phyloP scores from a whole-genome alignment of 2,888 invertebrate species.

The Palloptera scutellata region DNA sequence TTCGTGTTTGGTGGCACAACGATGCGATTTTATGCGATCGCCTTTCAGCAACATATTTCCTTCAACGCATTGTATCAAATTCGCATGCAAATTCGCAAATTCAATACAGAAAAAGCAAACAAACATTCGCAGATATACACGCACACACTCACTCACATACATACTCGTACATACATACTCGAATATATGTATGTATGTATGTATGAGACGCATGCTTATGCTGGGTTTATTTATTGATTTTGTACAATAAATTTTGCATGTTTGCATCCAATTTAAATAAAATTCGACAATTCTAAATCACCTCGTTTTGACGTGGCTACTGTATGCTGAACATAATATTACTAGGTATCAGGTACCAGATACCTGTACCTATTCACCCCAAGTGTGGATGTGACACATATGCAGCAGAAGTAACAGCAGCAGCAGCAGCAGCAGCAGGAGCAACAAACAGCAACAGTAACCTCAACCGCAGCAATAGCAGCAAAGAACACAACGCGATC shows the following conservation, averaged over 20 bases:
- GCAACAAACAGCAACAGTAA: no score
- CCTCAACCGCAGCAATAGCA: no score
- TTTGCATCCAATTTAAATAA: constrained; percentile 65
- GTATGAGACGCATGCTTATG: constrained; percentile 19
- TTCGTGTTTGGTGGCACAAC: constrained; percentile 17
- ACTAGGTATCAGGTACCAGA: constrained; percentile 29
- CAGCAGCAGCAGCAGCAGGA: no score
- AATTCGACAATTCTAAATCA: constrained; percentile 65
- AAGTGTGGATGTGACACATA: constrained; percentile 8
- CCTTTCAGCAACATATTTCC: neutral
- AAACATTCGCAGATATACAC: constrained; percentile 37
- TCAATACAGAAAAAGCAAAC: constrained; percentile 40
- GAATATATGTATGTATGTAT: constrained; percentile 2
- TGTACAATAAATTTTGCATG: constrained; percentile 64
- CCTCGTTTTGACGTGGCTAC: constrained; percentile 62
- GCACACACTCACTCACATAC: constrained; percentile 8
- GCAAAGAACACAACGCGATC: no score
- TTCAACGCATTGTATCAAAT: constrained; percentile 6
- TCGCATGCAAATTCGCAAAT: constrained; percentile 30
- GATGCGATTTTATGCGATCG: neutral
- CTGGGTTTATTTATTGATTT: constrained; percentile 60
- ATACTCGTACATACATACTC: neutral
- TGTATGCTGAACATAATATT: constrained; percentile 38
- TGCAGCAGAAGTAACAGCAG: no score
- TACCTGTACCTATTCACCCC: neutral